A percentile compares a stretch with the other conserved stretches of the same genome.
These are phyloP conservation scores for Agapornis roseicollis DNA, from an alignment of 2,113 vertebrate species.

Conservation along the genomic window DNA sequence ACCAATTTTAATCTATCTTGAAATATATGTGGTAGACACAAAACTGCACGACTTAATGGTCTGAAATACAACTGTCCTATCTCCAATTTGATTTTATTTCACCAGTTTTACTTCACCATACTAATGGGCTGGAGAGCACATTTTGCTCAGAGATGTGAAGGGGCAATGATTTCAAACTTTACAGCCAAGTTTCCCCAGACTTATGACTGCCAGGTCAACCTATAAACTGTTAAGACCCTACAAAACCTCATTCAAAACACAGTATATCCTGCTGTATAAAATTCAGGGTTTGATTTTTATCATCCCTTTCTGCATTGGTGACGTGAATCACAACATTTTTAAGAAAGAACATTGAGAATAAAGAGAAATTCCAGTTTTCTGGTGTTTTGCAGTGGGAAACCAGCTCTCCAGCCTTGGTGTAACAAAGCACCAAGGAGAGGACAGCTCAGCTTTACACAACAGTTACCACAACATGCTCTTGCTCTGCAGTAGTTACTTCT, in stretches of 20 bases:
- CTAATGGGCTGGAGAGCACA: background rate
- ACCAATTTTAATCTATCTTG: background rate
- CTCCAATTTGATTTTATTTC: slow-evolving; percentile 10
- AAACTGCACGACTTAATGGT: background rate
- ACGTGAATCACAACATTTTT: background rate
- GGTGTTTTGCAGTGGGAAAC: background rate
- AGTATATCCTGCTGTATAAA: background rate
- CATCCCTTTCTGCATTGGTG: background rate
- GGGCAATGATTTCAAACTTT: background rate
- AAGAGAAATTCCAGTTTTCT: background rate
- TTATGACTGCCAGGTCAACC: background rate
- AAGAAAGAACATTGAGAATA: background rate
- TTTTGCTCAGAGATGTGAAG: background rate
- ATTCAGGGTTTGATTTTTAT: background rate
- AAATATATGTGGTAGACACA: background rate
- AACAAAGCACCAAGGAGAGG: background rate
- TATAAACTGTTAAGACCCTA: background rate
- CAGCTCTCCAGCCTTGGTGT: background rate
- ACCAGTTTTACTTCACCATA: background rate
- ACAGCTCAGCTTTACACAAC: background rate
- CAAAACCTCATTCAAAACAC: slow-evolving; percentile 7
- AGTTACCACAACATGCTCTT: background rate
- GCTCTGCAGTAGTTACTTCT: background rate
- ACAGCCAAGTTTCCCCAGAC: background rate
- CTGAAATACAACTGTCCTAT: background rate